Base-by-base conservation (phyloP, 2,797 vertebrate genomes). In the Echiichthys vipera region DNA sequence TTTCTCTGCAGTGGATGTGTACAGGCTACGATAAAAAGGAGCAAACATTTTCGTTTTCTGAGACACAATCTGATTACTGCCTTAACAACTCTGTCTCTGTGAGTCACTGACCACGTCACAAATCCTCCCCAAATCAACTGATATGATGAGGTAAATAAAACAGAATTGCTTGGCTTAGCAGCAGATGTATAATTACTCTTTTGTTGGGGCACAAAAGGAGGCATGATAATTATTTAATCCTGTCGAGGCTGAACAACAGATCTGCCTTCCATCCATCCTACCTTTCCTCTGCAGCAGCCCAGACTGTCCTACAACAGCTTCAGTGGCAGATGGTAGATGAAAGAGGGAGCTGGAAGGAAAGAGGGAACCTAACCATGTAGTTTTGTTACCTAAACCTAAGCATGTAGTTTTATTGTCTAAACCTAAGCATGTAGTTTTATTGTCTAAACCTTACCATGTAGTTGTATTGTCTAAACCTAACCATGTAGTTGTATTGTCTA, bases 311-410 rank as follows among this genome's bases (percentile, higher is more conserved):
- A 59, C 83, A 58, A 78, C 79, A 77, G 77, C 78, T 62, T 51
- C 77, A n/a, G 86, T 87, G 90, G 86, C 94, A 95, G 94, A 94
- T 95, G 94, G 91, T 88, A 88, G 81, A 94, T 94, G 90, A 94
- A 94, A 94, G 91, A 47, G 71, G 56, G 88, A 89, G 85, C 27
- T 54, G 74, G 84, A 89, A 80, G 83, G 82, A 83, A 46, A 15
- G 22, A 82, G 84, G 84, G 83, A 88, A 85, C n/a, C n/a, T n/a
- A n/a, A n/a, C n/a, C n/a, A n/a, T n/a, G n/a, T n/a, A n/a, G n/a
- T n/a, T n/a, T n/a, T n/a, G n/a, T n/a, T n/a, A n/a, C n/a, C n/a
- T n/a, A n/a, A n/a, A n/a, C n/a, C n/a, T n/a, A n/a, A n/a, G n/a
- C n/a, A n/a, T n/a, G n/a, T n/a, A n/a, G n/a, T n/a, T n/a, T n/a